A percentile compares a stretch with the other conserved stretches of the same genome.
Evolutionary conservation across 2,888 invertebrate species (phyloP).

Genomic region (Empis stercorea): DNA sequence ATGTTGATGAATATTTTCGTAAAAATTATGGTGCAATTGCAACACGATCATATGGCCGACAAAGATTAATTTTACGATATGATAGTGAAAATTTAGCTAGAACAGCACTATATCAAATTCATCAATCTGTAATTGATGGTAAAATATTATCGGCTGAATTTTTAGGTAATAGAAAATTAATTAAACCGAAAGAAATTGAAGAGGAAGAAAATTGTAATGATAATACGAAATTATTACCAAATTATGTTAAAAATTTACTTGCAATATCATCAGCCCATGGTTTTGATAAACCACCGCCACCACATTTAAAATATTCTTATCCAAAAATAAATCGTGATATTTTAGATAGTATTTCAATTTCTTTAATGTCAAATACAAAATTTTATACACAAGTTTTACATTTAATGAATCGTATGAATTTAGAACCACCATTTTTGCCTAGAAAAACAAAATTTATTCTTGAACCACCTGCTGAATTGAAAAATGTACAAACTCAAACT

Average conservation of each 20-base stretch:
- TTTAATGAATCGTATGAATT: constrained; percentile 89
- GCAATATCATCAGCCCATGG: background rate
- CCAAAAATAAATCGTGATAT: constrained; percentile 60
- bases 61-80: background rate
- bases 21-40: background rate
- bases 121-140: background rate
- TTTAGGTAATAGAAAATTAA: background rate
- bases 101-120: background rate
- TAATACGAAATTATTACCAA: background rate
- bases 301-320: constrained; percentile 66
- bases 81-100: background rate
- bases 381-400: constrained; percentile 80
- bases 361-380: constrained; percentile 59
- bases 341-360: constrained; percentile 63
- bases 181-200: background rate
- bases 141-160: background rate
- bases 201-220: no score
- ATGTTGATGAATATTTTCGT: background rate
- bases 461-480: constrained; percentile 5
- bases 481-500: constrained; percentile 24
- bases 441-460: constrained; percentile 8
- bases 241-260: background rate
- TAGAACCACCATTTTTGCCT: constrained; percentile 67
- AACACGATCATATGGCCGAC: background rate
- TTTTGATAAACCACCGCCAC: constrained; percentile 63